Percentiles rank a stretch among this genome's conserved stretches.
These are phyloP conservation scores for Ataeniobius toweri DNA, from an alignment of 2,797 vertebrate species.

Conservation along the genomic window DNA sequence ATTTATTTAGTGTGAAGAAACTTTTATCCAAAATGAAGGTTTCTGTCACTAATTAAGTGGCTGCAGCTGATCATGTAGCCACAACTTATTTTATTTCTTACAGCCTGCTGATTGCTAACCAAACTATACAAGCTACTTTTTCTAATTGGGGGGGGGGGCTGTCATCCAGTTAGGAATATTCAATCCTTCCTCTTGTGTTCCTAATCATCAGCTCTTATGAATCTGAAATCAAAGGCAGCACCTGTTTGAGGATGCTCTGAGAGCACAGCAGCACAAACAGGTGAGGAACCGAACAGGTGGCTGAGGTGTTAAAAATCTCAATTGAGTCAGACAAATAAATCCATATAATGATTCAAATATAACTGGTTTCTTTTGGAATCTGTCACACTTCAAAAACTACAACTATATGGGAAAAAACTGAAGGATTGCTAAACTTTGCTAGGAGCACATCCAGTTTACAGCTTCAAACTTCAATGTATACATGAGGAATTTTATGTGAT, in stretches of 20 bases:
- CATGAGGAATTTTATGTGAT: no score
- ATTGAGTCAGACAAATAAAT: not conserved
- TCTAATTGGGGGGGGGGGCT: not conserved
- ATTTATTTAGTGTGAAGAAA: not conserved
- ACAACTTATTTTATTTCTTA: not conserved
- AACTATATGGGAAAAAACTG: not conserved
- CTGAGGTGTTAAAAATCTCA: not conserved
- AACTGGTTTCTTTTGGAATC: not conserved
- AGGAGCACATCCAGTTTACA: not conserved
- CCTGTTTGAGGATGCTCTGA: constrained; percentile 3
- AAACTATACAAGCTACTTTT: not conserved
- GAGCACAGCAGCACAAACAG: constrained; percentile 18
- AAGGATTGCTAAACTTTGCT: not conserved
- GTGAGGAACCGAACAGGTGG: constrained; percentile 28
- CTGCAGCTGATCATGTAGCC: not conserved
- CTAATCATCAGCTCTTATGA: constrained; percentile 2
- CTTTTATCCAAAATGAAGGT: not conserved
- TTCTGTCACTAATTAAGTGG: not conserved
- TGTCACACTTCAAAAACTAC: not conserved
- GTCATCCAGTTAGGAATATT: not conserved
- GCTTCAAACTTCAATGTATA: no score
- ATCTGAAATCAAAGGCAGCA: constrained; percentile 13
- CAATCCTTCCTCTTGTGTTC: not conserved
- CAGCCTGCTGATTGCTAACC: constrained; percentile 1
- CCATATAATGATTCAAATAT: not conserved